Conservation (phyloP, 2,113 vertebrate genomes). For the Phalacrocorax carbo region DNA sequence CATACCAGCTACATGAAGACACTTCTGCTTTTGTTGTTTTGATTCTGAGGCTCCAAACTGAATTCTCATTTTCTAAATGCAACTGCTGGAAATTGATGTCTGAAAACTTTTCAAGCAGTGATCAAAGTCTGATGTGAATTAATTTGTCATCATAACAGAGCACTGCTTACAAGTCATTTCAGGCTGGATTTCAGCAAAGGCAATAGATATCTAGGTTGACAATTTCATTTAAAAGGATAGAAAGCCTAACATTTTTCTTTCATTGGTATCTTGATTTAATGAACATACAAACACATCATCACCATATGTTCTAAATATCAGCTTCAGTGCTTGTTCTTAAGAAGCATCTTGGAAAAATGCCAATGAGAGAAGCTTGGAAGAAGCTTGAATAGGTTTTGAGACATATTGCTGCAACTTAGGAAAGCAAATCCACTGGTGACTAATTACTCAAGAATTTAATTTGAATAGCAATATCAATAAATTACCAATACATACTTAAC, state of each 20-base stretch:
- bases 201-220: constrained; percentile 80
- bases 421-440: constrained; percentile 75
- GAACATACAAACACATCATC: constrained; percentile 80
- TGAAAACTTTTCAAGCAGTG: constrained; percentile 75
- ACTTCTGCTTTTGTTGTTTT: constrained; percentile 63
- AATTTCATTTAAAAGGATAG: constrained; percentile 83
- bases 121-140: constrained; percentile 82
- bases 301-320: constrained; percentile 82
- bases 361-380: constrained; percentile 73
- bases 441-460: constrained; percentile 76
- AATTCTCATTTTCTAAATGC: constrained; percentile 71
- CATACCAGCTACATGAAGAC: constrained; percentile 36
- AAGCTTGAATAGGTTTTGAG: constrained; percentile 78
- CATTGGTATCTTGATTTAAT: constrained; percentile 82
- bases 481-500: constrained; percentile 68
- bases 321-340: constrained; percentile 73
- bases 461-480: constrained; percentile 74
- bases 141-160: constrained; percentile 81
- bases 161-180: constrained; percentile 74
- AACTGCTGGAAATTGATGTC: constrained; percentile 73
- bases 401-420: constrained; percentile 74
- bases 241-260: constrained; percentile 76
- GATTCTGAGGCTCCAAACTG: constrained; percentile 54
- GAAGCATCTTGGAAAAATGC: constrained; percentile 79
- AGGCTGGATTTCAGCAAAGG: constrained; percentile 74